These are phyloP conservation scores for Stratiolaelaps scimitus DNA, from an alignment of 1,140 invertebrate genomes.

Conservation along the genomic window DNA sequence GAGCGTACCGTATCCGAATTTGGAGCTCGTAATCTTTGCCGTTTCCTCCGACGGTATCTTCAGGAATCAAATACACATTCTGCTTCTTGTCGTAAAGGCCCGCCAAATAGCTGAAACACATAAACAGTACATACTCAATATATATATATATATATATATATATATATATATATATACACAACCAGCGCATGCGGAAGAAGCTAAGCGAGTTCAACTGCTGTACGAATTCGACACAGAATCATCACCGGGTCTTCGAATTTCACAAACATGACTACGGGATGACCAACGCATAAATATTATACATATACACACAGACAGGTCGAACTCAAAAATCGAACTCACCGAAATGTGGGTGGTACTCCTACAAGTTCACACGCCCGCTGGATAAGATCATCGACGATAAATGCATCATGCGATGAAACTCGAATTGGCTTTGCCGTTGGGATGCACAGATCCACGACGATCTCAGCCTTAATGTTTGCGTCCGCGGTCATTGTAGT, in stretches of 20 bases:
- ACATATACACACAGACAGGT: no score
- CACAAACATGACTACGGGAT: background rate
- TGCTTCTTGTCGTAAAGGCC: background rate
- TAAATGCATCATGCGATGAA: background rate
- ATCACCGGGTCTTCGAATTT: background rate
- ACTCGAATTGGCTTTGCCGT: background rate
- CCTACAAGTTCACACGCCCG: constrained; percentile 8
- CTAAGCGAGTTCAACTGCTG: background rate
- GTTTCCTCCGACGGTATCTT: constrained; percentile 4
- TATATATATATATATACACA: no score
- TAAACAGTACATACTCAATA: no score
- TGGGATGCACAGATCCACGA: background rate
- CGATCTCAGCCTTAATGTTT: no score
- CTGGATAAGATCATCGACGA: constrained; percentile 8
- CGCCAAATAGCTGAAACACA: constrained; percentile 2
- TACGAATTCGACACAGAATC: background rate
- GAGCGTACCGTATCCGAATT: background rate
- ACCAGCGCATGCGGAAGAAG: background rate
- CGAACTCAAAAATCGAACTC: background rate
- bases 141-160: no score
- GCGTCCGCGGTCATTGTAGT: no score
- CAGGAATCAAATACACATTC: background rate
- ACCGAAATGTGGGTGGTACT: background rate
- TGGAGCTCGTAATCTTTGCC: constrained; percentile 15
- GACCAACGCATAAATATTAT: background rate